phyloP scores from a whole-genome alignment of 2,888 invertebrate genomes.

The Campoplex nolae region DNA sequence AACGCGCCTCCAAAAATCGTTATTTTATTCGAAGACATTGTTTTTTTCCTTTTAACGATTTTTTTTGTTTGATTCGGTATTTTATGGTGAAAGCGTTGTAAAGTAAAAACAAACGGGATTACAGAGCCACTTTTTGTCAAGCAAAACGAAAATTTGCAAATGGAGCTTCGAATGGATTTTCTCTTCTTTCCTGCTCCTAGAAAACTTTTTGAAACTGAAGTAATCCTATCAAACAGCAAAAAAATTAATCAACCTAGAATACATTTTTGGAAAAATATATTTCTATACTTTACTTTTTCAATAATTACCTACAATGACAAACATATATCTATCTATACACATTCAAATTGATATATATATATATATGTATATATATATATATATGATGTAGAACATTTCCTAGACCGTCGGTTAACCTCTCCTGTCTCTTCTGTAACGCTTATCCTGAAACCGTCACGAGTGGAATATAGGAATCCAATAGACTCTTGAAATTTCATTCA shows the following conservation, averaged over 20 bases:
- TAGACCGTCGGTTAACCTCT: slow-evolving; percentile 39
- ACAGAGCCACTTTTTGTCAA: neutral
- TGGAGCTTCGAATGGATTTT: neutral
- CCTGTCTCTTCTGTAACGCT: slow-evolving; percentile 45
- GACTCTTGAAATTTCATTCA: slow-evolving; percentile 59
- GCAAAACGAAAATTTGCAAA: neutral
- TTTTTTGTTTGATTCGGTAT: neutral
- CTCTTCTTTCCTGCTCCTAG: too few relatives aligned
- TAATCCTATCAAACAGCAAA: neutral
- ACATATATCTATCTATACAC: neutral
- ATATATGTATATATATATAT: neutral
- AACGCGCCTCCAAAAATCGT: slow-evolving; percentile 9
- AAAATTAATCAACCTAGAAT: neutral
- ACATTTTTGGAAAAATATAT: slow-evolving; percentile 10
- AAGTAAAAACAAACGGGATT: slow-evolving; percentile 14
- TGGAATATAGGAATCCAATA: slow-evolving; percentile 48
- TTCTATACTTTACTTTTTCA: neutral
- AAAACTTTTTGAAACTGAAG: neutral
- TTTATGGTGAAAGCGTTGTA: neutral
- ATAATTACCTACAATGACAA: neutral
- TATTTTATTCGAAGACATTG: slow-evolving; percentile 9
- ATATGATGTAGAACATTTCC: neutral
- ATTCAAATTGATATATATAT: neutral
- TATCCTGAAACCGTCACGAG: slow-evolving; percentile 34
- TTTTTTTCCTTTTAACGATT: neutral